Evolutionary conservation across 2,797 vertebrate species (phyloP).

Genomic region (Monodelphis domestica): DNA sequence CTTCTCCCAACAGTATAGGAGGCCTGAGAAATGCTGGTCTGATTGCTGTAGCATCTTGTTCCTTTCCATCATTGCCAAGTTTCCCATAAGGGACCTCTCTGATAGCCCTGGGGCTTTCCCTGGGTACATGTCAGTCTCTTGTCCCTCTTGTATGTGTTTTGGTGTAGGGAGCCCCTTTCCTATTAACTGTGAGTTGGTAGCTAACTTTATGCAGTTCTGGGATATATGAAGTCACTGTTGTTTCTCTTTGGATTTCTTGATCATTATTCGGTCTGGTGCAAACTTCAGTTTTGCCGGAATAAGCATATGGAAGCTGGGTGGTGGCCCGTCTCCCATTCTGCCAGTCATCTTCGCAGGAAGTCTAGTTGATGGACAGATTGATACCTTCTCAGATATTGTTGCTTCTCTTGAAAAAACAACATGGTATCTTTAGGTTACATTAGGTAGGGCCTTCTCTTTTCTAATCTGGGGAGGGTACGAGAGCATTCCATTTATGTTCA

Average conservation of each 20-base stretch:
- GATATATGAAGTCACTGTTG: neutral
- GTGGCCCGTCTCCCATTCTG: neutral
- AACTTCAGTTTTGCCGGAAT: neutral
- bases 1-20: neutral
- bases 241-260: neutral
- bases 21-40: no score
- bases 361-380: neutral
- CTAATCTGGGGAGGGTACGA: neutral
- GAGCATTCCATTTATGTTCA: neutral
- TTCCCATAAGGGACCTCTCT: neutral
- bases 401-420: neutral
- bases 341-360: neutral
- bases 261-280: neutral
- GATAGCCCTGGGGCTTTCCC: neutral
- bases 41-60: no score
- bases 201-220: neutral
- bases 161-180: neutral
- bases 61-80: neutral
- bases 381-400: neutral
- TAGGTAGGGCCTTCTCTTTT: neutral
- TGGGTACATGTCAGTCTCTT: neutral
- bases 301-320: neutral
- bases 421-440: neutral
- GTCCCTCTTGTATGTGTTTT: neutral
- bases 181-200: neutral